Percentiles rank a stretch among this genome's conserved stretches.
Evolutionary conservation across 1,140 invertebrate species (phyloP).

Genomic region (Drosophila arawakana): DNA sequence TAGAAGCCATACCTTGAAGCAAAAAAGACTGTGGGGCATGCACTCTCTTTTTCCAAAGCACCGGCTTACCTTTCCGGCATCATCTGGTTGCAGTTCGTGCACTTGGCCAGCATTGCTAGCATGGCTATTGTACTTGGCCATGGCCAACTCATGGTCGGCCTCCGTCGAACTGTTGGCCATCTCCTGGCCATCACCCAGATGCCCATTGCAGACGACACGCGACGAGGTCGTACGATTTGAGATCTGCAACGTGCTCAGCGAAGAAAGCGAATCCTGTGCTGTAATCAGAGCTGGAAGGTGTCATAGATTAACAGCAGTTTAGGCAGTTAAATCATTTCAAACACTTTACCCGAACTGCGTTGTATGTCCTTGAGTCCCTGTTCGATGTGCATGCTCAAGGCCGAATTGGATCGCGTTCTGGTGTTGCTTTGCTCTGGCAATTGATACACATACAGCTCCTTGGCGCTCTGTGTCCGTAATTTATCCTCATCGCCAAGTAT

Average conservation of each 20-base stretch:
- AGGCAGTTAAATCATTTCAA: neutral
- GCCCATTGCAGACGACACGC: slow-evolving; percentile 65
- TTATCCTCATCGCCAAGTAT: slow-evolving; percentile 84
- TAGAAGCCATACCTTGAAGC: slow-evolving; percentile 89
- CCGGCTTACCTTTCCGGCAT: slow-evolving; percentile 88
- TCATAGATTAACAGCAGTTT: neutral
- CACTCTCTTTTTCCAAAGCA: slow-evolving; percentile 87
- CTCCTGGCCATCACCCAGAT: slow-evolving; percentile 49
- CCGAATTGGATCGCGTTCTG: slow-evolving; percentile 70
- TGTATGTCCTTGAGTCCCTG: slow-evolving; percentile 83
- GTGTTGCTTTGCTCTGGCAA: slow-evolving; percentile 72
- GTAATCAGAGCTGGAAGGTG: slow-evolving; percentile 57
- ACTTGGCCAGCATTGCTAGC: slow-evolving; percentile 48
- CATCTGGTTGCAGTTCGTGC: slow-evolving; percentile 76
- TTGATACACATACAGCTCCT: slow-evolving; percentile 83
- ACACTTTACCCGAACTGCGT: slow-evolving; percentile 68
- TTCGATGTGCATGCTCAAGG: slow-evolving; percentile 77
- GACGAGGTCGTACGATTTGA: slow-evolving; percentile 57
- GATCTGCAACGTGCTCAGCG: slow-evolving; percentile 65
- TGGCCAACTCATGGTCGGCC: slow-evolving; percentile 43
- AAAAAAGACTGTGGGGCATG: slow-evolving; percentile 90
- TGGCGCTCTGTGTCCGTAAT: slow-evolving; percentile 76
- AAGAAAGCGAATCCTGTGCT: slow-evolving; percentile 66
- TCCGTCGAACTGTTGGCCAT: slow-evolving; percentile 41
- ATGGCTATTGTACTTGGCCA: slow-evolving; percentile 46